Conservation (phyloP, 92 coral and sea anemone species). For the Metridium senile region DNA sequence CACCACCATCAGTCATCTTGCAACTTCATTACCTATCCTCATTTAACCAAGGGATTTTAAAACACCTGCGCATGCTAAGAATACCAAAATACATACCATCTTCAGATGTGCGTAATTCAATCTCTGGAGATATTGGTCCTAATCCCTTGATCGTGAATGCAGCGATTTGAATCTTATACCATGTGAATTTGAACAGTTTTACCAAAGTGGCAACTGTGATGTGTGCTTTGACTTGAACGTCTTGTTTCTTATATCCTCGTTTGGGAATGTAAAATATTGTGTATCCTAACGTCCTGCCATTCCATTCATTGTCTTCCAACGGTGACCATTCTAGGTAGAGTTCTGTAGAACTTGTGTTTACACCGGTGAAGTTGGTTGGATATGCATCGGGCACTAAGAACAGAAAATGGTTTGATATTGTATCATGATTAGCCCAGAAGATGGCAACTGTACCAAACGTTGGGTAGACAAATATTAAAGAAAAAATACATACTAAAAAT, state of each 20-base stretch:
- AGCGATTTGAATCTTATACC: constrained; percentile 72
- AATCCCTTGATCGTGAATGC: constrained; percentile 87
- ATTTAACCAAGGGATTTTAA: no score
- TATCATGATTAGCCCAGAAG: no score
- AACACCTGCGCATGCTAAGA: no score
- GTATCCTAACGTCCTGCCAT: constrained; percentile 72
- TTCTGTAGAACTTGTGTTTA: constrained; percentile 82
- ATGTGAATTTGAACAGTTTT: constrained; percentile 63
- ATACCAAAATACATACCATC: constrained; percentile 67
- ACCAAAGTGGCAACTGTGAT: constrained; percentile 44
- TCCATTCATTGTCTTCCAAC: constrained; percentile 49
- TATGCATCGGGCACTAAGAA: constrained; percentile 67
- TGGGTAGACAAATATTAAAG: no score
- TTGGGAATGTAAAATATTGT: constrained; percentile 37
- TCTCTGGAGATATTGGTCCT: constrained; percentile 71
- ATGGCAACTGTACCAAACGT: no score
- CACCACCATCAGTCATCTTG: no score
- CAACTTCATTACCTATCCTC: no score
- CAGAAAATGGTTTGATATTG: background rate
- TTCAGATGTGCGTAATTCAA: constrained; percentile 67
- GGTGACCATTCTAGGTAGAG: constrained; percentile 81
- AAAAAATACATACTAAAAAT: no score
- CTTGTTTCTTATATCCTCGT: constrained; percentile 19
- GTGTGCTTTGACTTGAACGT: constrained; percentile 46
- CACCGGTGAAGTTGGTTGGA: constrained; percentile 64